Percentiles rank a stretch among this genome's conserved stretches.
Evolutionary conservation across 37 sponge, comb jelly and placozoan genomes (phyloP).

Genomic region (Diacarnus erythraeanus): DNA sequence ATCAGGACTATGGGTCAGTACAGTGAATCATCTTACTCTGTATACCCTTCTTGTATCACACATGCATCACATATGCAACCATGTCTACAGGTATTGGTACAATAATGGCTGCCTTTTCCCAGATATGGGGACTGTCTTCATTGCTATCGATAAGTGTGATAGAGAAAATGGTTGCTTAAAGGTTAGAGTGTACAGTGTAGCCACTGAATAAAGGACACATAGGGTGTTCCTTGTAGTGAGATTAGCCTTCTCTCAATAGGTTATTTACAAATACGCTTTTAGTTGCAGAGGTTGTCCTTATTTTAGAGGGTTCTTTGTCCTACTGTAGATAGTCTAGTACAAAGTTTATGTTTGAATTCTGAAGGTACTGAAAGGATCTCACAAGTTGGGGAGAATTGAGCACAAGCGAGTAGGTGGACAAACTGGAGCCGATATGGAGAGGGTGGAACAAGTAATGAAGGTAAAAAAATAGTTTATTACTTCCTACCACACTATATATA

Average conservation of each 20-base stretch:
- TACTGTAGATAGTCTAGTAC: no score
- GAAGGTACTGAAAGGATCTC: constrained; percentile 84
- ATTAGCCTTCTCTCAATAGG: neutral
- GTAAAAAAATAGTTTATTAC: constrained; percentile 4
- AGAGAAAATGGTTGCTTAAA: constrained; percentile 91
- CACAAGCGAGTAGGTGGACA: constrained; percentile 77
- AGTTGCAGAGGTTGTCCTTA: no score
- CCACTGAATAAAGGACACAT: no score
- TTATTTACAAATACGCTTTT: no score
- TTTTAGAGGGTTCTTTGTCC: no score
- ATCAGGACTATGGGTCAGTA: constrained; percentile 91
- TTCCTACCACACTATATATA: neutral
- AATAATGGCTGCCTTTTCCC: constrained; percentile 89
- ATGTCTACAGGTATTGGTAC: constrained; percentile 83
- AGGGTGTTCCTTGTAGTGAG: neutral
- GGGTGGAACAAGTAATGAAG: constrained; percentile 71
- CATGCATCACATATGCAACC: no score
- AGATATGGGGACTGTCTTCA: constrained; percentile 85
- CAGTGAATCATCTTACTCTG: neutral
- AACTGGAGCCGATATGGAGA: constrained; percentile 83
- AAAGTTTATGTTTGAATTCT: neutral
- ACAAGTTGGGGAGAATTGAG: constrained; percentile 76
- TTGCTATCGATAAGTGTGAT: constrained; percentile 87
- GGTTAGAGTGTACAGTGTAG: no score
- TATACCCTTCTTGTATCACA: neutral